Base-by-base conservation (phyloP, 2,888 invertebrate species). In the Drosophila aldrichi region DNA sequence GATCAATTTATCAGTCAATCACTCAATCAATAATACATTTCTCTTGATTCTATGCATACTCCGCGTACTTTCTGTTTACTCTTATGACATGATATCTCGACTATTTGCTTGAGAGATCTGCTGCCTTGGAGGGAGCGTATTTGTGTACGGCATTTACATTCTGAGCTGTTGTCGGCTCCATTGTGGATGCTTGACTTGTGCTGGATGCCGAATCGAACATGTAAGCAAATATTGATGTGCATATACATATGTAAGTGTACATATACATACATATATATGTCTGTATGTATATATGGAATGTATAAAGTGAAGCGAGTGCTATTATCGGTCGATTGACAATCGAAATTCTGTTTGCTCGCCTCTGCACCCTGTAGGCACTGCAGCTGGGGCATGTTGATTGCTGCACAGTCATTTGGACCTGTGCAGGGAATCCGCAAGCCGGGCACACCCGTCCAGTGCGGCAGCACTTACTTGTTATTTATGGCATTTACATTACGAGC, bases 401-500 rank as follows among this genome's bases (percentile, higher is more conserved):
- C 20, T 16, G 22, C 3, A 4, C 22, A 22, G 25, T 16, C 5
- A 32, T 32, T 1, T 32, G 9, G 32, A 2, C 0, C 7, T 32
- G 32, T 8, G 18, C 18, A 0, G 49, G 49, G 32, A 14, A 49
- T 49, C 18, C 20, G 18, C 18, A 1, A 14, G 49, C 14, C 32
- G 18, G 8, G 32, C 49, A 34, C 20, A 14, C 20, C 32, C 49
- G 8, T 10, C 22, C 20, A 1, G 14, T 1, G 20, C 51, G 2
- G 32, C 32, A 10, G n/a, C 16, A 22, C 22, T 52, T 36, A 22
- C 36, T 36, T 38, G 52, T 85, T 80, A 86, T 82, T 87, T 84
- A 82, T 79, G 72, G 76, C 80, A 51, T 60, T 75, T 79, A 67
- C 64, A 70, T 72, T 78, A 62, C 58, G 61, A 61, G 70, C 64